Conservation (phyloP, 1,140 invertebrate species). For the Frieseomelitta varia region DNA sequence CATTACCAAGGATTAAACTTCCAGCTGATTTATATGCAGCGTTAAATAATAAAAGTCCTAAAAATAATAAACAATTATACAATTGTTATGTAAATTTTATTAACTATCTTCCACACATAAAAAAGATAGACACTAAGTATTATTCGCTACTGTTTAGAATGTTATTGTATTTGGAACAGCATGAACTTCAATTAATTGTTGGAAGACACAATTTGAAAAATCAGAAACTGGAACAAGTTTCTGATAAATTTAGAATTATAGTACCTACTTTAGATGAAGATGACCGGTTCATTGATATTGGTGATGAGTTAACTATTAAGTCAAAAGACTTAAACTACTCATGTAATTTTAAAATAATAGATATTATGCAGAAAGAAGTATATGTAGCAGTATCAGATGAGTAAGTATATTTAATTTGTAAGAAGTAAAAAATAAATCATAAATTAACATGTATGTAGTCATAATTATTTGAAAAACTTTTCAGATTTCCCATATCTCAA, state of each 20-base stretch:
- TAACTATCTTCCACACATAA: conserved; percentile 15
- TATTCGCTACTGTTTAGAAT: conserved; percentile 85
- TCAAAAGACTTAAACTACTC: neutral
- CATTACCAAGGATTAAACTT: neutral
- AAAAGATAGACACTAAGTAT: conserved; percentile 68
- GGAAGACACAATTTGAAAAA: conserved; percentile 83
- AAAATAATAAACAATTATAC: neutral
- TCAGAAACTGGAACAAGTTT: conserved; percentile 79
- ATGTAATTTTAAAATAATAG: conserved; percentile 22
- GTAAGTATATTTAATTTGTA: conserved; percentile 11
- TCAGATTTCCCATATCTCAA: conserved; percentile 20
- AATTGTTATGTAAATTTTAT: conserved; percentile 27
- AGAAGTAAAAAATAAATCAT: neutral
- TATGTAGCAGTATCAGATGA: neutral
- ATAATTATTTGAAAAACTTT: neutral
- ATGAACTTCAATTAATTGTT: conserved; percentile 84
- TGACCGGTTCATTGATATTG: conserved; percentile 88
- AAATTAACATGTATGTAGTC: neutral
- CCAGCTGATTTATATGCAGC: neutral
- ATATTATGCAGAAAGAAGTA: conserved; percentile 29
- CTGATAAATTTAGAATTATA: conserved; percentile 85
- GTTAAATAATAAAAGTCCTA: neutral
- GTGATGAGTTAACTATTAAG: conserved; percentile 86
- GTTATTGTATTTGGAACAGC: conserved; percentile 90
- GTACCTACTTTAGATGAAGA: conserved; percentile 89